phyloP scores from a whole-genome alignment of 2,113 vertebrate genomes.

The Forbesichthys papilliferus region DNA sequence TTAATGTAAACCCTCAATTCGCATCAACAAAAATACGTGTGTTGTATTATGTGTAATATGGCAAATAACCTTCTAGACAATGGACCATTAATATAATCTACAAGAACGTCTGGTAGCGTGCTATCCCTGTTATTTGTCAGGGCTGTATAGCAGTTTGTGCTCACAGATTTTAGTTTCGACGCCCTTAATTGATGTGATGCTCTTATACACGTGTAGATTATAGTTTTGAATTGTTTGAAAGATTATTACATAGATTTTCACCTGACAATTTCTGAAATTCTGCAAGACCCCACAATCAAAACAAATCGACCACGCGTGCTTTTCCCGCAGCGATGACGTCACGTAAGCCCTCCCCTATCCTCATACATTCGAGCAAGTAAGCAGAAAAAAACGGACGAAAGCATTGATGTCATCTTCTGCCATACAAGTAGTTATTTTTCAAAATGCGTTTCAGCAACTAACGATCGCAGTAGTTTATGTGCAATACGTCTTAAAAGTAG shows the following conservation, averaged over 20 bases:
- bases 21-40: too few species aligned
- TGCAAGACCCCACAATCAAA: slow-evolving; percentile 69
- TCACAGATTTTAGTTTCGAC: slow-evolving; percentile 19
- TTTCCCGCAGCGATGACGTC: slow-evolving; percentile 80
- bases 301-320: slow-evolving; percentile 79
- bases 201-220: neutral
- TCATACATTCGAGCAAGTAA: slow-evolving; percentile 46
- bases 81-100: too few species aligned
- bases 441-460: neutral
- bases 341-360: slow-evolving; percentile 44
- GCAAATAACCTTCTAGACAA: too few species aligned
- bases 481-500: neutral
- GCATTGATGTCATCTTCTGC: slow-evolving; percentile 33
- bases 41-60: too few species aligned
- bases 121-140: too few species aligned
- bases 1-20: slow-evolving; percentile 15
- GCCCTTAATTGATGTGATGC: slow-evolving; percentile 1
- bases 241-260: neutral
- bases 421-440: slow-evolving; percentile 10
- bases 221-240: neutral
- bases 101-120: too few species aligned
- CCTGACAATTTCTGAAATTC: slow-evolving; percentile 1
- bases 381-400: slow-evolving; percentile 44
- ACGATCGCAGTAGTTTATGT: neutral
- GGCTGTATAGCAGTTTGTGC: neutral